Conservation (phyloP, 1,140 invertebrate genomes). For the Apis mellifera region DNA sequence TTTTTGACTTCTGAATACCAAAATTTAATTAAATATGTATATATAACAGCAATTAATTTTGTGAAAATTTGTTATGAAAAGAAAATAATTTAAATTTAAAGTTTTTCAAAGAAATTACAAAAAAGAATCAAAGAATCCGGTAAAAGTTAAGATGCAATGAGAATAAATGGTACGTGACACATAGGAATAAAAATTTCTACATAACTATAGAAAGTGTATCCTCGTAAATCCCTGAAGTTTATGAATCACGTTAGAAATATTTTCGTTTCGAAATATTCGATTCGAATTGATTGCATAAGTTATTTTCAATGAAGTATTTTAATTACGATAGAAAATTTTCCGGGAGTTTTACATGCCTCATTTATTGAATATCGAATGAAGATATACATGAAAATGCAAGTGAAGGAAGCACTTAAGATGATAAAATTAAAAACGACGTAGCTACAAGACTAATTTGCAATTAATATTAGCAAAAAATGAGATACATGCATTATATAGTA, state of each 20-base stretch:
- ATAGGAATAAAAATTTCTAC: slow-evolving; percentile 5
- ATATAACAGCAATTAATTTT: neutral
- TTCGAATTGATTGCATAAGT: neutral
- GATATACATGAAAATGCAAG: neutral
- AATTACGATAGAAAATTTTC: neutral
- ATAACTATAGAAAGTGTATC: neutral
- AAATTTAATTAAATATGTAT: too few species aligned
- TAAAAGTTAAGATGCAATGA: neutral
- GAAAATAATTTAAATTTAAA: neutral
- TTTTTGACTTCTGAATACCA: too few species aligned
- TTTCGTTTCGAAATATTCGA: neutral
- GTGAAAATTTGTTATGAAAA: neutral
- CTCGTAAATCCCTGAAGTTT: slow-evolving; percentile 9
- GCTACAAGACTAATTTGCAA: slow-evolving; percentile 3
- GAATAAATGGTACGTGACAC: neutral
- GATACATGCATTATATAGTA: neutral
- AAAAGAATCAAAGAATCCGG: neutral
- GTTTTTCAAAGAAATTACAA: neutral
- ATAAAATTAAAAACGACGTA: neutral
- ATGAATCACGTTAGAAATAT: neutral
- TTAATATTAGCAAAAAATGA: neutral
- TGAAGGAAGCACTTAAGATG: neutral
- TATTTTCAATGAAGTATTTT: neutral
- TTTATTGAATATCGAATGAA: neutral
- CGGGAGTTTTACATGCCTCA: neutral